Conservation (phyloP, 2,888 invertebrate species). For the Drosophila macrospina region DNA sequence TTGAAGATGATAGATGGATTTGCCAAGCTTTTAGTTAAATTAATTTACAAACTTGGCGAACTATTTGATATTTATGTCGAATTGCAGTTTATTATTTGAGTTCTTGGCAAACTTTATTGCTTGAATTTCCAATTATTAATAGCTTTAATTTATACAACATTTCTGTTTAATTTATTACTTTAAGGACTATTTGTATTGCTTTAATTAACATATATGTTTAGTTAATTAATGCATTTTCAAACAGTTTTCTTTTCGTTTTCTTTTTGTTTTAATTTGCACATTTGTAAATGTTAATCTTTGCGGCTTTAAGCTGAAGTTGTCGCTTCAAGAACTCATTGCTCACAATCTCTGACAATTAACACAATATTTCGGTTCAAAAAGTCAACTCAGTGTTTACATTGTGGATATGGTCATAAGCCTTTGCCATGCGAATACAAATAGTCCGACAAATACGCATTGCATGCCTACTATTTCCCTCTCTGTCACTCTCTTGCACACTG, state of each 20-base stretch:
- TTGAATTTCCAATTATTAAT: too few species aligned
- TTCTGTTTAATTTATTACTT: too few species aligned
- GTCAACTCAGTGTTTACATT: constrained; percentile 34
- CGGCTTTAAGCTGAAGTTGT: not conserved
- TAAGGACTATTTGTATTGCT: too few species aligned
- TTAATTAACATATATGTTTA: too few species aligned
- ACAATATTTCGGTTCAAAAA: constrained; percentile 37
- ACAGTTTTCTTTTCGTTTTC: too few species aligned
- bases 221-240: too few species aligned
- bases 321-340: not conserved
- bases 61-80: not conserved
- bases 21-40: constrained; percentile 1
- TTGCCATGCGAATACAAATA: constrained; percentile 31
- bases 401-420: constrained; percentile 27
- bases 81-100: too few species aligned
- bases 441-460: constrained; percentile 17
- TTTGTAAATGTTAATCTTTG: not conserved
- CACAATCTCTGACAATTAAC: constrained; percentile 37
- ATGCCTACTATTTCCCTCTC: constrained; percentile 16
- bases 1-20: constrained; percentile 3
- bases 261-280: too few species aligned
- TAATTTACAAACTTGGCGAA: not conserved
- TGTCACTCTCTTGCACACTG: not conserved
- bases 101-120: too few species aligned
- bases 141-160: too few species aligned